Base-by-base conservation (phyloP, 2,797 vertebrate species). In the Scomberomorus guttatus region DNA sequence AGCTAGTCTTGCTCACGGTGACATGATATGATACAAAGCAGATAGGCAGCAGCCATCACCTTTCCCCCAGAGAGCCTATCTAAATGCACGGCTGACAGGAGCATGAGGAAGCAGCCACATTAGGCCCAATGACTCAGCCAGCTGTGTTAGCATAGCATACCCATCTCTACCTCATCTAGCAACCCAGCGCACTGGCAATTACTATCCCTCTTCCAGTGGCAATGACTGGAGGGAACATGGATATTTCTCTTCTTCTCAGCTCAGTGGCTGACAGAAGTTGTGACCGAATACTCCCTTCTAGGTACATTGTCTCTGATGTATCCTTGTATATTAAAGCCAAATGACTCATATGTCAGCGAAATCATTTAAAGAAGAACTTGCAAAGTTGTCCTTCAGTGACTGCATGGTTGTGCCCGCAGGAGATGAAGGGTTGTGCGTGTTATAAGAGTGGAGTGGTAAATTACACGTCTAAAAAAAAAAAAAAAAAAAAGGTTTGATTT, bases 71-170 rank as follows among this genome's bases (percentile, higher is more conserved):
- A 83, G 88, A 85, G 75, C 74, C 62, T 5, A 24, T 83, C 80
- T 84, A 72, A 82, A 79, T 72, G 75, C 72, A 55, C 24, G 29
- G 74, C 81, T 86, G 88, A 88, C 89, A 84, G 84, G 44, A 75
- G 78, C 84, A 58, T 77, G 84, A 88, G 82, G 72, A 78, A 85
- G 80, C 80, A 56, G 76, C 66, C 52, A 32, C 82, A 87, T 91
- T 83, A 89, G 78, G 24, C 75, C 66, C 87, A 82, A 51, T 90
- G 90, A 92, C 85, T 93, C 90, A 76, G 84, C 85, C 80, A 74
- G 79, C 82, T 61, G 78, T 78, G 90, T 90, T 91, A 89, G 88
- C 86, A 80, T 91, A 91, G 87, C 86, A 77, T 66, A 68, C 77
- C 83, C 83, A 72, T 89, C 87, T 73, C 86, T 71, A 80, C 80